phyloP scores from a whole-genome alignment of 2,888 invertebrate species.

The Pachycephus smyrnensis region DNA sequence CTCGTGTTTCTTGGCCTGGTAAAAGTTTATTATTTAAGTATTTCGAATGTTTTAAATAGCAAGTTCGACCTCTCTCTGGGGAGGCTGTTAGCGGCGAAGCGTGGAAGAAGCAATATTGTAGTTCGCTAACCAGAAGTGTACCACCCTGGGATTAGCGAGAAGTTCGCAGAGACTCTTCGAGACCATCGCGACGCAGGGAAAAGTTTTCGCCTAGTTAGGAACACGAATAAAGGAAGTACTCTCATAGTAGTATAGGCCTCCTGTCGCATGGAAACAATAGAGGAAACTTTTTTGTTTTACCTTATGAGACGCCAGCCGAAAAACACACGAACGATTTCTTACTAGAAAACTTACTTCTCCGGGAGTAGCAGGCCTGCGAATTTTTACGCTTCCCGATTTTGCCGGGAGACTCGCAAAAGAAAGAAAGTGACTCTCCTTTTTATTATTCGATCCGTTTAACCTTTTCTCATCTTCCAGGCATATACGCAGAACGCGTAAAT shows the following conservation, averaged over 20 bases:
- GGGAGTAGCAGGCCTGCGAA: background rate
- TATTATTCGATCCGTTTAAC: background rate
- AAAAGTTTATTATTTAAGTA: conserved; percentile 25
- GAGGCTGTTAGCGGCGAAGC: background rate
- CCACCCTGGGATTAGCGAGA: background rate
- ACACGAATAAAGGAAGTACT: background rate
- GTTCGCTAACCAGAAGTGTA: background rate
- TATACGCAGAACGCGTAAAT: no score
- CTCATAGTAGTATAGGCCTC: background rate
- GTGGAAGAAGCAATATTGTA: background rate
- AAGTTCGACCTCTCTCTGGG: background rate
- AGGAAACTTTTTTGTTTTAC: background rate
- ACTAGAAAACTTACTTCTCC: background rate
- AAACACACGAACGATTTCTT: background rate
- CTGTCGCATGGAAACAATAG: background rate
- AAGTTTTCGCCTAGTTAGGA: background rate
- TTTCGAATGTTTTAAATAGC: conserved; percentile 26
- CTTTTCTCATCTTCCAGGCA: background rate
- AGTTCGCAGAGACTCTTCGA: background rate
- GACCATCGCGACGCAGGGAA: background rate
- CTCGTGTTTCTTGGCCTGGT: background rate
- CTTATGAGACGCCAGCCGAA: background rate
- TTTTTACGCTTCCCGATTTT: background rate
- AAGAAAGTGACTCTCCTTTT: background rate
- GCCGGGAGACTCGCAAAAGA: background rate